These are phyloP conservation scores for Himalopsyche kuldschensis DNA, from an alignment of 2,888 invertebrate species.

Conservation along the genomic window DNA sequence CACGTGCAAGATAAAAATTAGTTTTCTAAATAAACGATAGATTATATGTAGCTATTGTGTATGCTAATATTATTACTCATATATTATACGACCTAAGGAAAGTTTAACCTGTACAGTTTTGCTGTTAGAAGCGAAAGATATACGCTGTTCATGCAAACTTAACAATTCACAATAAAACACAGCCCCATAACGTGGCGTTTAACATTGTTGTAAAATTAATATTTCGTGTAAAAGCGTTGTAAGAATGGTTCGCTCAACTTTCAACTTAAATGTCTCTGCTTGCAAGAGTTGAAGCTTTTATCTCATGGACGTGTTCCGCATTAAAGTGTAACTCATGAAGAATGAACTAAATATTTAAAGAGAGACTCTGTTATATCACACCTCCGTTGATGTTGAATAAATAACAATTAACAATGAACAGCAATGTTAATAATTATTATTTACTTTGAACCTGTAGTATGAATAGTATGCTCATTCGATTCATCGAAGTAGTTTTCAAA, in stretches of 20 bases:
- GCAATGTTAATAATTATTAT: too few species aligned
- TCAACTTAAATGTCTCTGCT: background rate
- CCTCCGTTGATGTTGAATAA: too few species aligned
- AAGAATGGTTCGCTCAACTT: background rate
- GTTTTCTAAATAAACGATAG: too few species aligned
- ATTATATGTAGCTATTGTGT: too few species aligned
- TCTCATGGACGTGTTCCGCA: background rate
- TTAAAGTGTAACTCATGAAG: background rate
- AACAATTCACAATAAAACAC: background rate
- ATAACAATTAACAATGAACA: too few species aligned
- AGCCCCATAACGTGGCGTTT: background rate
- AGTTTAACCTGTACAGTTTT: background rate
- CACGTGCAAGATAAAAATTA: too few species aligned
- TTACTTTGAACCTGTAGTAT: too few species aligned
- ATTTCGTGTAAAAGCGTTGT: background rate
- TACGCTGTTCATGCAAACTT: background rate
- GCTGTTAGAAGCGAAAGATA: background rate
- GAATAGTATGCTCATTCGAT: too few species aligned
- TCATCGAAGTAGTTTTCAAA: too few species aligned
- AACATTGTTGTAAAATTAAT: background rate
- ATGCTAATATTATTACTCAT: background rate
- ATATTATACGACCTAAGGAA: background rate
- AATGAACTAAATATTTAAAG: background rate
- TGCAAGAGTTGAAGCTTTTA: background rate
- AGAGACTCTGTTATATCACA: too few species aligned